phyloP scores from a whole-genome alignment of 2,113 vertebrate species.

The Rhineura floridana region DNA sequence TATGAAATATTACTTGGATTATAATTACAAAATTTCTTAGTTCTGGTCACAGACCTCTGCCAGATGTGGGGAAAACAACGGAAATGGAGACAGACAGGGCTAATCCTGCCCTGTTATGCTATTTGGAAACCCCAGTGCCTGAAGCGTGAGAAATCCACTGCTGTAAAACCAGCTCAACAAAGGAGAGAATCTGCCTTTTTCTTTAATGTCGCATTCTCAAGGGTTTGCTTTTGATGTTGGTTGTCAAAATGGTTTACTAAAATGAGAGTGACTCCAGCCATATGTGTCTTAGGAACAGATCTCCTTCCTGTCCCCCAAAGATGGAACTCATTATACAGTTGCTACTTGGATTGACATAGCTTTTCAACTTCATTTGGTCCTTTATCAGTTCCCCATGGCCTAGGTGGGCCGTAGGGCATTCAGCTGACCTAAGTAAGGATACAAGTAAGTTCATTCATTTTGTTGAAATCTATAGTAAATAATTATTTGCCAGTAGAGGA shows the following conservation, averaged over 20 bases:
- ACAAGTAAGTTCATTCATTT: conserved; percentile 21
- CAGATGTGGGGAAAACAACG: conserved; percentile 6
- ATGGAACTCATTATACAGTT: conserved; percentile 3
- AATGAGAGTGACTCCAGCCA: not conserved
- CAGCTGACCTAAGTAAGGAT: conserved; percentile 24
- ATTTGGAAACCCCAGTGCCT: conserved; percentile 17
- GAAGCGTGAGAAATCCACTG: not conserved
- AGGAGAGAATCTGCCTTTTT: not conserved
- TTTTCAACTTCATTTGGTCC: conserved; percentile 5
- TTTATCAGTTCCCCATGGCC: not conserved
- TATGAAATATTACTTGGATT: conserved; percentile 13
- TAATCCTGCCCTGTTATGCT: conserved; percentile 26
- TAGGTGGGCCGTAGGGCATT: not conserved
- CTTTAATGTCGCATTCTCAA: not conserved
- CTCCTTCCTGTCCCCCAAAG: not conserved
- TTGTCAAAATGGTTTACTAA: conserved; percentile 11
- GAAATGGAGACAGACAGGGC: conserved; percentile 23
- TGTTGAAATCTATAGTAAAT: conserved; percentile 21
- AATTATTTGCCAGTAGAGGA: conserved; percentile 4
- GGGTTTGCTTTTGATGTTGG: conserved; percentile 31
- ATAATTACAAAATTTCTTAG: not conserved
- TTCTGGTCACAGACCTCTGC: conserved; percentile 30
- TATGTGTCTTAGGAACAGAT: not conserved
- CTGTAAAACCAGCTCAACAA: not conserved
- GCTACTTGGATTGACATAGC: not conserved